A percentile compares a stretch with the other conserved stretches of the same genome.
These are phyloP conservation scores for Lerista edwardsae DNA, from an alignment of 2,797 vertebrate genomes.

Conservation along the genomic window DNA sequence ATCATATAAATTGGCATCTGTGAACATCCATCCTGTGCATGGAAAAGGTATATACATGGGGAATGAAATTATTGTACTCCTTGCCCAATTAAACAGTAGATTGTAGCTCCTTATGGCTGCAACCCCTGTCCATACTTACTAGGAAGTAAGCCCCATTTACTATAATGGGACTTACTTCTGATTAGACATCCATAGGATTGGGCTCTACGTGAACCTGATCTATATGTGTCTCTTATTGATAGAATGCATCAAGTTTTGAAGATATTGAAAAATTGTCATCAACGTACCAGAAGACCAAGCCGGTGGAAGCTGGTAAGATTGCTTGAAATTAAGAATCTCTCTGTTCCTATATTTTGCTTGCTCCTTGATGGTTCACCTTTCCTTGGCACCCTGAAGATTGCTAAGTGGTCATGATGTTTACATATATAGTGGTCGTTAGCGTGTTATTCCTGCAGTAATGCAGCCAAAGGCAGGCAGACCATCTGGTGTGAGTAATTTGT, in stretches of 20 bases:
- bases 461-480: neutral
- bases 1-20: neutral
- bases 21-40: neutral
- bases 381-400: neutral
- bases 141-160: too few species aligned
- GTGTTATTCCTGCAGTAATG: neutral
- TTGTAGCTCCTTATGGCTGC: too few species aligned
- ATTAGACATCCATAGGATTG: too few species aligned
- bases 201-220: neutral
- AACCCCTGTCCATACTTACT: too few species aligned
- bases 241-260: conserved; percentile 93
- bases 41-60: neutral
- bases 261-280: conserved; percentile 85
- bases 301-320: conserved; percentile 89
- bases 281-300: conserved; percentile 91
- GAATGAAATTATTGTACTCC: too few species aligned
- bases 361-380: neutral
- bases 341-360: neutral
- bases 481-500: neutral
- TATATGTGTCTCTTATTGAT: neutral
- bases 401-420: neutral
- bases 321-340: neutral
- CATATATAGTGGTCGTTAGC: neutral
- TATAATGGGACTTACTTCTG: too few species aligned
- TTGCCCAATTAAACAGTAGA: neutral